Evolutionary conservation across 2,113 vertebrate species (phyloP), one percentile per base, ranked within the genome.

Genomic region (Vidua chalybeata): DNA sequence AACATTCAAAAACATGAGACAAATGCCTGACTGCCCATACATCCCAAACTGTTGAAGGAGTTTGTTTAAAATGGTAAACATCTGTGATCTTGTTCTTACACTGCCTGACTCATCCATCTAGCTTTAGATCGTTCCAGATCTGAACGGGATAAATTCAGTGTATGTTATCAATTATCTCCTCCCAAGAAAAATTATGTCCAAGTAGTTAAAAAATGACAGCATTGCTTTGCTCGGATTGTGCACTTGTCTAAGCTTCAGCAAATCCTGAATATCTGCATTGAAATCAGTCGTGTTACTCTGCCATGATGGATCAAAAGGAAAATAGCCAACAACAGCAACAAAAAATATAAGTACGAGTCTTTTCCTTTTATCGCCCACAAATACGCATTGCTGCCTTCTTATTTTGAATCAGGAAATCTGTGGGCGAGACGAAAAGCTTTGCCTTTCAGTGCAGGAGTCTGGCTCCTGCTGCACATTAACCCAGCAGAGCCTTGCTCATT

Each of bases 371-470:
- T 72, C 19, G 6, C 33, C 15, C 86, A 66, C 54, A 76, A 69
- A 68, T 58, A 74, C 4, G 2, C 15, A 13, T 45, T 0, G 6
- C 72, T 91, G 37, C 24, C 76, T 87, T 75, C 68, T 81, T 95
- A 69, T 54, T 94, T 84, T 39, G 87, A 72, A 87, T 69, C 58
- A 93, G 76, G 75, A 94, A 82, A 89, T 84, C 79, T 35, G 81
- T 52, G 59, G 74, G 83, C 7, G 9, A 87, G 85, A 84, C 28
- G 19, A 66, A 82, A 75, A 74, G 35, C n/a, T 10, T 30, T 81
- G 83, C 75, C 68, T 94, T 96, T 92, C 61, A 81, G 35, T 37
- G 46, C 80, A 69, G 62, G 69, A 87, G 18, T 35, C 75, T 91
- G 86, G 81, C 74, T 74, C 43, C 83, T 71, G 66, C 48, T 8